phyloP scores from a whole-genome alignment of 2,113 vertebrate species.

The Tachuris rubrigastra region DNA sequence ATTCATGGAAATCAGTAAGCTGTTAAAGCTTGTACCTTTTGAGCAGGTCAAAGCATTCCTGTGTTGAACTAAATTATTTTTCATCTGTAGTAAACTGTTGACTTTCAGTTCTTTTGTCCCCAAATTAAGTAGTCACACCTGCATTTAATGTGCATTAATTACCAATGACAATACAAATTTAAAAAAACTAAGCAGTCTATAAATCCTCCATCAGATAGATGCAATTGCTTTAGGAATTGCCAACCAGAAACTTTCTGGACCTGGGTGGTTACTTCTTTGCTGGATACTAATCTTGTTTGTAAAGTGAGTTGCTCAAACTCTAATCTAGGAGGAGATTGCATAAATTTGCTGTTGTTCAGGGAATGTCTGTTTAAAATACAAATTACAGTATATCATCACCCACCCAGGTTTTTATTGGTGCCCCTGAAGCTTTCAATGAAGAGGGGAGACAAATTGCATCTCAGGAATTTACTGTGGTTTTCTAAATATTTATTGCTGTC shows the following conservation, averaged over 20 bases:
- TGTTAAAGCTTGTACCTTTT: neutral
- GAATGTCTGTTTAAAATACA: neutral
- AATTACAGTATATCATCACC: neutral
- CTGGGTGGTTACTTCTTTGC: constrained; percentile 25
- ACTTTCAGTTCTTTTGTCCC: neutral
- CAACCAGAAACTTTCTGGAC: constrained; percentile 52
- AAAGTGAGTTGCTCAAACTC: neutral
- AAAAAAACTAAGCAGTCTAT: constrained; percentile 43
- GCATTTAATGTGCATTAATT: constrained; percentile 56
- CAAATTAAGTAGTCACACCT: neutral
- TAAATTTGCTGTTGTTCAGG: constrained; percentile 18
- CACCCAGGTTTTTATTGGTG: neutral
- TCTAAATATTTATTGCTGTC: neutral
- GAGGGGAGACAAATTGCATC: neutral
- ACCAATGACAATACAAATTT: constrained; percentile 34
- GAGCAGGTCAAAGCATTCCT: neutral
- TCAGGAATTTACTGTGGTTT: constrained; percentile 40
- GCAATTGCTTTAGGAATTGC: constrained; percentile 40
- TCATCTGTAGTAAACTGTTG: neutral
- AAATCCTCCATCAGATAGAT: constrained; percentile 34
- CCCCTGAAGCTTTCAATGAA: neutral
- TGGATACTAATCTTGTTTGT: constrained; percentile 16
- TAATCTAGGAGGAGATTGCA: neutral
- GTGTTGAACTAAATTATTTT: neutral
- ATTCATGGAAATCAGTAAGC: neutral